Percentiles rank a stretch among this genome's conserved stretches.
Conservation (phyloP, 2,888 invertebrate species). For the Barypeithes pellucidus region DNA sequence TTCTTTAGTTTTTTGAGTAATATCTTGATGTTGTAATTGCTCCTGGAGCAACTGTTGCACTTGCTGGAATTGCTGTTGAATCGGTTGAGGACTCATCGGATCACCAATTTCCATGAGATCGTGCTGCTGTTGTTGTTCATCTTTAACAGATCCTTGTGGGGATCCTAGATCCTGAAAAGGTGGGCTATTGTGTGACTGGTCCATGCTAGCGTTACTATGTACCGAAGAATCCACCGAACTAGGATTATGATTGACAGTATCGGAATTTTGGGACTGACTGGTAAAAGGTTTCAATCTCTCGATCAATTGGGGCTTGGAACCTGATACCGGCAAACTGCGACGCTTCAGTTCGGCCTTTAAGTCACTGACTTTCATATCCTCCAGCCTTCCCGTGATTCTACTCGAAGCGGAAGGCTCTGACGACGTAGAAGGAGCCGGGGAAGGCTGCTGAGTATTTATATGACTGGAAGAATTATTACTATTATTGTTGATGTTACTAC, state of each 20-base stretch:
- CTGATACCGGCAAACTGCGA: constrained; percentile 94
- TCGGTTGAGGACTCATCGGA: constrained; percentile 70
- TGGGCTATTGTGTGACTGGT: constrained; percentile 70
- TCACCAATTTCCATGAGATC: constrained; percentile 71
- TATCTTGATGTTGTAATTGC: constrained; percentile 49
- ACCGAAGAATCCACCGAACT: constrained; percentile 60
- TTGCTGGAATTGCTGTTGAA: constrained; percentile 61
- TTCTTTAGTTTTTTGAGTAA: constrained; percentile 69
- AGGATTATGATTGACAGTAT: constrained; percentile 59
- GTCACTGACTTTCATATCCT: constrained; percentile 97
- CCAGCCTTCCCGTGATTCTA: constrained; percentile 79
- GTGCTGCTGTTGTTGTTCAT: constrained; percentile 57
- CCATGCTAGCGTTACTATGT: constrained; percentile 68
- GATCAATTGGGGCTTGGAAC: constrained; percentile 95
- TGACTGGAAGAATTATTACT: constrained; percentile 17
- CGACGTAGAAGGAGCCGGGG: constrained; percentile 68
- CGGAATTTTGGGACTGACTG: constrained; percentile 52
- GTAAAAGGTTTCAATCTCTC: constrained; percentile 89
- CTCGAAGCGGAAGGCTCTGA: constrained; percentile 68
- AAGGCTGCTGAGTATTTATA: constrained; percentile 66
- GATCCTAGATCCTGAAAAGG: constrained; percentile 69
- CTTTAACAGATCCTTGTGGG: constrained; percentile 61
- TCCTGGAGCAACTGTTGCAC: constrained; percentile 52
- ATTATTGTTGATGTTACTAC: constrained; percentile 12
- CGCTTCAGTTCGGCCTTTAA: constrained; percentile 95